A percentile compares a stretch with the other conserved stretches of the same genome.
Conservation (phyloP, 2,797 vertebrate genomes). For the Galago senegalensis region DNA sequence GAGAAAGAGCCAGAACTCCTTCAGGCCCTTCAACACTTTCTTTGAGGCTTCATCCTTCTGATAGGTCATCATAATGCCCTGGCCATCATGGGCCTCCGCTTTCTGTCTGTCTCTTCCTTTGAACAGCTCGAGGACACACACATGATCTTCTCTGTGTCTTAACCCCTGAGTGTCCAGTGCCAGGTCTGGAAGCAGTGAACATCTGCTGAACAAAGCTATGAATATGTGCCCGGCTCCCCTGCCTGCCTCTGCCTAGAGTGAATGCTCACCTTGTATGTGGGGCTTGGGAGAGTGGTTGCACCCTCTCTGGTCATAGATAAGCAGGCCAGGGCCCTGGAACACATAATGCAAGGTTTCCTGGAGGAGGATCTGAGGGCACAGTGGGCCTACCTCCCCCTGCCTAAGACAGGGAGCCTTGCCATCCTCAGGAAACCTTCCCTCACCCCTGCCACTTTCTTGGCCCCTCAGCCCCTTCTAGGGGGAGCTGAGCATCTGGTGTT, state of each 20-base stretch:
- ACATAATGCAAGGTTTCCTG: neutral
- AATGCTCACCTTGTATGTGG: neutral
- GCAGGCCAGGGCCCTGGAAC: neutral
- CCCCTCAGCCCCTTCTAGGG: neutral
- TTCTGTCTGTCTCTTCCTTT: neutral
- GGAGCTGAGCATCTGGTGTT: neutral
- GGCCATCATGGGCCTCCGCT: neutral
- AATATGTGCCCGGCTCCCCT: neutral
- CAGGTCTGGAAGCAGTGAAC: neutral
- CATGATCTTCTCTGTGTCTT: neutral
- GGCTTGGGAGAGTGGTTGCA: neutral
- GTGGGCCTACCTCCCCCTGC: neutral
- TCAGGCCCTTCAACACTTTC: neutral
- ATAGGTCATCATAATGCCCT: fast-evolving
- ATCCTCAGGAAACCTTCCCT: neutral
- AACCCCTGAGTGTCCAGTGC: neutral
- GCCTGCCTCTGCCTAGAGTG: neutral
- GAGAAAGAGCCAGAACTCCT: neutral
- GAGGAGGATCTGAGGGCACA: neutral
- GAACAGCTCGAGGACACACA: neutral
- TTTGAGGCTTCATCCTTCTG: neutral
- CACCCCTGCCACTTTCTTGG: neutral
- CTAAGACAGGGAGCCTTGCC: neutral
- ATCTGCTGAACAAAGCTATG: neutral
- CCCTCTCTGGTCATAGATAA: neutral